Evolutionary conservation across 2,113 vertebrate species (phyloP).

Genomic region (Centrocercus urophasianus): DNA sequence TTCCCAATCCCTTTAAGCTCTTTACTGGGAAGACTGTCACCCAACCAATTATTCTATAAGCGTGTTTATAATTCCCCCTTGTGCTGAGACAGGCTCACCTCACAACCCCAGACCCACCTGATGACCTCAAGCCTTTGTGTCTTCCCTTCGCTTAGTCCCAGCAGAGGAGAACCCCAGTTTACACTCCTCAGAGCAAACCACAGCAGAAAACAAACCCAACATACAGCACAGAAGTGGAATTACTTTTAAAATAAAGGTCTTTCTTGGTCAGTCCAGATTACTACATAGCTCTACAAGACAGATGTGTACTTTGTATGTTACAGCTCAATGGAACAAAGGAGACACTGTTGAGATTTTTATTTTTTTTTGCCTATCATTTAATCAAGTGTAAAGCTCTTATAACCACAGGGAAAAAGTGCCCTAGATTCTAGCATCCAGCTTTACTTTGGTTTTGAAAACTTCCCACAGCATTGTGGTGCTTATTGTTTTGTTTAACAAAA

Average conservation of each 20-base stretch:
- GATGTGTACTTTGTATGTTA: neutral
- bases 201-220: slow-evolving; percentile 24
- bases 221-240: neutral
- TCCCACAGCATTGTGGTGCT: slow-evolving; percentile 48
- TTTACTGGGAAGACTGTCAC: neutral
- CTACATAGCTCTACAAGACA: slow-evolving; percentile 20
- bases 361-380: slow-evolving; percentile 54
- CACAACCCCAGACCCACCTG: neutral
- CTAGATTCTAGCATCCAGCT: slow-evolving; percentile 53
- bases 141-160: neutral
- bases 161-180: slow-evolving; percentile 24
- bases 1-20: neutral
- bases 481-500: slow-evolving; percentile 57
- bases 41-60: neutral
- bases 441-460: slow-evolving; percentile 53
- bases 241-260: neutral
- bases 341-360: slow-evolving; percentile 5
- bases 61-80: neutral
- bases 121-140: neutral
- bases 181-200: neutral
- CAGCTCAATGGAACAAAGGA: slow-evolving; percentile 49
- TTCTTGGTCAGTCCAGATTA: slow-evolving; percentile 29
- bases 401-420: slow-evolving; percentile 55
- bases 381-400: slow-evolving; percentile 62
- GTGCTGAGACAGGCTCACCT: neutral